These are phyloP conservation scores for Syrphus vitripennis DNA, from an alignment of 2,888 invertebrate genomes.

Conservation along the genomic window DNA sequence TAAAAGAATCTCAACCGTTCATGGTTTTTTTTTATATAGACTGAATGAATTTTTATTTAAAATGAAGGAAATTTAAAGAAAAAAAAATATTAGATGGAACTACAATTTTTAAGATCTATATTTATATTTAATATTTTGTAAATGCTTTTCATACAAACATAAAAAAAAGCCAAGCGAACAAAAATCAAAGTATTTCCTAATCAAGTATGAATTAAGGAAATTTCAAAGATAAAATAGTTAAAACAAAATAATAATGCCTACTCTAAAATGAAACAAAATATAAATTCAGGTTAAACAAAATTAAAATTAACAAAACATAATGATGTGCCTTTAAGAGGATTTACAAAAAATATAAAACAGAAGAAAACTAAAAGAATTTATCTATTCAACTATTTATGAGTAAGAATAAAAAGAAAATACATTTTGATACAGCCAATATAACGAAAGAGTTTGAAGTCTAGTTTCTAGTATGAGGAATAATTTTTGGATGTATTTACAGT, in stretches of 20 bases:
- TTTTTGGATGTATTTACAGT: not conserved
- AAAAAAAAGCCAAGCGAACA: constrained; percentile 3
- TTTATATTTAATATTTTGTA: constrained; percentile 63
- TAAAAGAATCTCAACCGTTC: constrained; percentile 78
- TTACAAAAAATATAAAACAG: constrained; percentile 19
- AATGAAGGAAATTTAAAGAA: constrained; percentile 53
- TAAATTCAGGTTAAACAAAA: constrained; percentile 52
- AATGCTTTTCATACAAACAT: constrained; percentile 56
- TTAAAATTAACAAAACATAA: constrained; percentile 61
- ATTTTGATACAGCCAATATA: not conserved
- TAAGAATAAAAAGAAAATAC: constrained; percentile 17
- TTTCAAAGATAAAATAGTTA: constrained; percentile 11
- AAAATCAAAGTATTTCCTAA: constrained; percentile 39
- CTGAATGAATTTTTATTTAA: constrained; percentile 72
- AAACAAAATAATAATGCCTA: constrained; percentile 19
- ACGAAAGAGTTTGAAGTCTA: not conserved
- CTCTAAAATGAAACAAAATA: constrained; percentile 12
- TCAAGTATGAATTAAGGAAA: constrained; percentile 39
- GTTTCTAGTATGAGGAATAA: not conserved
- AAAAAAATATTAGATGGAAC: constrained; percentile 48
- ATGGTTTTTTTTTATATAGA: constrained; percentile 74
- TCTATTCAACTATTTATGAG: constrained; percentile 49
- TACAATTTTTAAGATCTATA: constrained; percentile 50
- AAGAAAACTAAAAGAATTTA: constrained; percentile 27
- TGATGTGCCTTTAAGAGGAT: constrained; percentile 67